Evolutionary conservation across 2,888 invertebrate species (phyloP).

Genomic region (Drosophila merina): DNA sequence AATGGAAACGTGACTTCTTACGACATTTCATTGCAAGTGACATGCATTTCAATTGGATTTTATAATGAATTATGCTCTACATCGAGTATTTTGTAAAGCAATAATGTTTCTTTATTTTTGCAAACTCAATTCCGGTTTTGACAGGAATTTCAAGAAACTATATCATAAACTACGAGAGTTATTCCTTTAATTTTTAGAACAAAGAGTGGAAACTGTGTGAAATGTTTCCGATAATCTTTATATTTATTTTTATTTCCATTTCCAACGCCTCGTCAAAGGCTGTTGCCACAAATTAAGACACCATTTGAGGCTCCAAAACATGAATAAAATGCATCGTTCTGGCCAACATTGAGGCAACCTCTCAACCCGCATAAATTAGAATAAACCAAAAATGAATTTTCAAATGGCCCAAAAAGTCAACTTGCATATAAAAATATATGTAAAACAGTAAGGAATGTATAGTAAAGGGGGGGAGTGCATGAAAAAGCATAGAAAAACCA

Average conservation of each 20-base stretch:
- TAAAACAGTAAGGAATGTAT: constrained; percentile 22
- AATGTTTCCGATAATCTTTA: constrained; percentile 24
- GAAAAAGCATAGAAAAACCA: too few species aligned
- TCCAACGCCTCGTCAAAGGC: background rate
- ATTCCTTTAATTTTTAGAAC: constrained; percentile 29
- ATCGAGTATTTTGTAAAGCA: background rate
- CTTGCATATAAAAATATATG: constrained; percentile 4
- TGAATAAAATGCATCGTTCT: constrained; percentile 73
- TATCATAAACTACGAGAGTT: constrained; percentile 24
- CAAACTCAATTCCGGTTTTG: background rate
- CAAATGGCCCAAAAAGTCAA: constrained; percentile 24
- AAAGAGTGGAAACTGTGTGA: background rate
- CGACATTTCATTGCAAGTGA: constrained; percentile 58
- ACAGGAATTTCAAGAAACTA: background rate
- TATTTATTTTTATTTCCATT: constrained; percentile 19
- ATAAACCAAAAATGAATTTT: constrained; percentile 39
- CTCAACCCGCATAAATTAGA: constrained; percentile 76
- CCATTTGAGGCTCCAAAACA: constrained; percentile 33
- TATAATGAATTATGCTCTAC: constrained; percentile 2
- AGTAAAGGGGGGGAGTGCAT: background rate
- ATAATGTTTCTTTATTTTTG: constrained; percentile 15
- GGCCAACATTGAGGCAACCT: constrained; percentile 55
- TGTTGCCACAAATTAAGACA: constrained; percentile 23
- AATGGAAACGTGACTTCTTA: constrained; percentile 57
- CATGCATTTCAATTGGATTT: constrained; percentile 57